Conservation (phyloP, 2,113 vertebrate species). For the Lophius piscatorius region DNA sequence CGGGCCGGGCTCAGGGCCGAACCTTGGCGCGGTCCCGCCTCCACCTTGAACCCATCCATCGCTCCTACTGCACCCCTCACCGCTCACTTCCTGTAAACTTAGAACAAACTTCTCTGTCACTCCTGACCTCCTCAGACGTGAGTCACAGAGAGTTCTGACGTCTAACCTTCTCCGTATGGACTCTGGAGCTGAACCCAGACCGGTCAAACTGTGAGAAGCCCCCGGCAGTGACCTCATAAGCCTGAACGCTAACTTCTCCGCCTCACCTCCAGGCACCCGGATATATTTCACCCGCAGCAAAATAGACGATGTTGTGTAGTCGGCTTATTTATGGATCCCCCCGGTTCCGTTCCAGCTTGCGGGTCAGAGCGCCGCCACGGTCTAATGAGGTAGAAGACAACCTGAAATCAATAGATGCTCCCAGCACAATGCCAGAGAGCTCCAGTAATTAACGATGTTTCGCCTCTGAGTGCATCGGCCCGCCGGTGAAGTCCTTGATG, state of each 20-base stretch:
- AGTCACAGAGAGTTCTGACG: no score
- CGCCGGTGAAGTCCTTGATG: conserved; percentile 54
- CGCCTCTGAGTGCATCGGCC: conserved; percentile 31
- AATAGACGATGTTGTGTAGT: conserved; percentile 46
- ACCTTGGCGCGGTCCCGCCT: no score
- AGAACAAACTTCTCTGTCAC: no score
- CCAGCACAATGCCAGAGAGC: conserved; percentile 37
- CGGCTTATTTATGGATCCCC: conserved; percentile 63
- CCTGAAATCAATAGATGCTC: conserved; percentile 70
- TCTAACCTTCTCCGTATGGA: no score
- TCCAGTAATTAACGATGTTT: conserved; percentile 66
- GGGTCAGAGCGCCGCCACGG: conserved; percentile 57
- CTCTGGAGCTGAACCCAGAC: no score
- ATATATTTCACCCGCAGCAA: conserved; percentile 50
- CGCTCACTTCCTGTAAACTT: no score
- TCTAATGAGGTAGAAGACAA: conserved; percentile 74
- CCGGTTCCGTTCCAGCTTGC: conserved; percentile 56
- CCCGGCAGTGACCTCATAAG: conserved; percentile 13
- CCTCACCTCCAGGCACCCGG: conserved; percentile 19
- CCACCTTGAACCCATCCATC: no score
- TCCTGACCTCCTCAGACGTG: no score
- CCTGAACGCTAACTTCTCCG: not conserved
- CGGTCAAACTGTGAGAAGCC: conserved; percentile 20
- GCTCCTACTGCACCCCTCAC: no score
- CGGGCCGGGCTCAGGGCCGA: no score